Evolutionary conservation across 2,888 invertebrate genomes (phyloP), one percentile per base, ranked within the genome.

Genomic region (Cephus pygmeus): DNA sequence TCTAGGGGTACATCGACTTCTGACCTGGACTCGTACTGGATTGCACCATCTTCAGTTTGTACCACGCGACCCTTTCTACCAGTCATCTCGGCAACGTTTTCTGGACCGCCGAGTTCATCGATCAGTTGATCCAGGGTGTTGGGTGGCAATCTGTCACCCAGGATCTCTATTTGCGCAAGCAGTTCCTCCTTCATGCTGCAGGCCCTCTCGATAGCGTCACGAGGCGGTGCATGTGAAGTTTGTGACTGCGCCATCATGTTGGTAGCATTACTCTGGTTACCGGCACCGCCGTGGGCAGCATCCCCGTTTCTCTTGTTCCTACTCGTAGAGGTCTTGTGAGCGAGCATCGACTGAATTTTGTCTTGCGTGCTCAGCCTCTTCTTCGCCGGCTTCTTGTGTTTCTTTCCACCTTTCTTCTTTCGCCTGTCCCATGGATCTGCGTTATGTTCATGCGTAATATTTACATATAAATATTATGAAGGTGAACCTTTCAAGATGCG

Each of bases 81-180:
- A 0, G 99, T 99, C 99, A 99, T 99, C 95, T 99, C 99, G 0
- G 99, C 99, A 0, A 99, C 99, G 92, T 97, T 97, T 85, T 98
- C 98, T 0, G 99, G 97, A 1, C 99, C 99, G 75, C 99, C 99
- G 12, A 99, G 94, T 90, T 98, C 98, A 92, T 99, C 99, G 82
- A 99, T 99, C 15, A 99, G 93, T 91, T 99, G 98, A 93, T 99
- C 99, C 73, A 99, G 93, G 1, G 99, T 99, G 92, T 99, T 99
- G 69, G 99, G 97, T 11, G 99, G 99, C 84, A 99, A 93, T 34
- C 94, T 94, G 1, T 96, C 95, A 9, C 98, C 99, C 3, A 99
- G 93, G 35, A 94, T 92, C 91, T 99, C 98, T 79, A 99, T 96
- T 88, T 95, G 94, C 81, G 94, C 93, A 82, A 99, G 92, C 69